Evolutionary conservation across 2,113 vertebrate genomes (phyloP), one percentile per base, ranked within the genome.

Genomic region (Bostrychus sinensis): DNA sequence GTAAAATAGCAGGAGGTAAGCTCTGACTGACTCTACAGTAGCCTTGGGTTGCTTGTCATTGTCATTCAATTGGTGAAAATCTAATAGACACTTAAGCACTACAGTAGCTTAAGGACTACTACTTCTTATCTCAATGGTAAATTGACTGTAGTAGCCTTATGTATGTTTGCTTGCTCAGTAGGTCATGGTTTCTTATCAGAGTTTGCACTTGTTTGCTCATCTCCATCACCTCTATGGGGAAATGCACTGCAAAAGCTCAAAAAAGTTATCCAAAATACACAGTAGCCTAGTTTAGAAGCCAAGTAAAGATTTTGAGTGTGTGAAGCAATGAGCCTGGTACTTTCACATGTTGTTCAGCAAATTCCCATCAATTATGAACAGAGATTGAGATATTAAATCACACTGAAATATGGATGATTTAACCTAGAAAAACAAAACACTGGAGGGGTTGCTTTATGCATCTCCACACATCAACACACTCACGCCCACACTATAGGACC

Each of bases 371-470:
- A 75, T 72, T 59, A 82, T 82, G 53, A 65, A 69, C 38, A 19
- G 37, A 62, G 25, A 70, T 46, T 7, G 1, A 70, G 54, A 62
- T 58, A 75, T 70, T 71, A 70, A 60, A 63, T 71, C 48, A 48
- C n/a, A 10, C 53, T 86, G 14, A 81, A 83, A 78, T 80, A 83
- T 83, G 60, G 38, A 86, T 75, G 69, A 78, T 64, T 19, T 70
- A 85, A 80, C 76, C 80, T 26, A 82, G 66, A 82, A 83, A 81
- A 83, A 81, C 61, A 66, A 81, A 74, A 68, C 3, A 10, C 73
- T 1, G 9, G 39, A 46, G 66, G 79, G 51, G 53, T 46, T 57
- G 12, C 22, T 42, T 48, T 32, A 25, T 22, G 53, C 36, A 17
- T 61, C 30, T 37, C 30, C 45, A 32, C 9, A 20, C 43, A 1